Evolutionary conservation across 2,113 vertebrate genomes (phyloP).

Genomic region (Hyaena hyaena): DNA sequence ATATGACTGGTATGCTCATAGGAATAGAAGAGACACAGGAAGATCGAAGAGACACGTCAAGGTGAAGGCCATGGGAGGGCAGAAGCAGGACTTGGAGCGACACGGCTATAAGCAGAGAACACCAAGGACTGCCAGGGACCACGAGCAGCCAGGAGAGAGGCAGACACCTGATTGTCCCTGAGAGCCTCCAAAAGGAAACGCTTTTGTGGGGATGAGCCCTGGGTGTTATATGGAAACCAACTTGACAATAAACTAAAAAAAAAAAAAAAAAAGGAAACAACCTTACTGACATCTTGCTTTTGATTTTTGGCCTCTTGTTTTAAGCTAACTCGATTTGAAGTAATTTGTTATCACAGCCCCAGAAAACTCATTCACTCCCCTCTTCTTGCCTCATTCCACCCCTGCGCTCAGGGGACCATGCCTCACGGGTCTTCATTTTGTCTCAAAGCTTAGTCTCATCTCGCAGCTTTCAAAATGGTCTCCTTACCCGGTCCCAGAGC

Average conservation of each 20-base stretch:
- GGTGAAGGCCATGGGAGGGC: not conserved
- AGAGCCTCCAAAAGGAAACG: not conserved
- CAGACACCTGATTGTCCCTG: too few species aligned
- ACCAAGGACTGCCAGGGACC: fast-evolving
- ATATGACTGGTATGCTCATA: not conserved
- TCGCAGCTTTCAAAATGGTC: not conserved
- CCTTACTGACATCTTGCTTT: not conserved
- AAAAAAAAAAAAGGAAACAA: not conserved
- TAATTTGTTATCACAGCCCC: not conserved
- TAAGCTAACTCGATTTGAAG: not conserved
- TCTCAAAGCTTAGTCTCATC: not conserved
- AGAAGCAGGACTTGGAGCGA: not conserved
- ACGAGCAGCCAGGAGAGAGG: not conserved
- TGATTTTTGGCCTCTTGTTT: not conserved
- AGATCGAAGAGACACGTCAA: not conserved
- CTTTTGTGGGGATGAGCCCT: too few species aligned
- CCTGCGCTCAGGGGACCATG: fast-evolving
- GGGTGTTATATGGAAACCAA: too few species aligned
- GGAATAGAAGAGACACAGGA: not conserved
- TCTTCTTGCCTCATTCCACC: not conserved
- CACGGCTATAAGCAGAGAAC: fast-evolving
- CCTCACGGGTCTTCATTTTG: not conserved
- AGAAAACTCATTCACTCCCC: not conserved
- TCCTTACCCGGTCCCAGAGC: not conserved
- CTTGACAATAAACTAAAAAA: too few species aligned